A percentile compares a stretch with the other conserved stretches of the same genome.
These are phyloP conservation scores for Psettodes erumei DNA, from an alignment of 2,113 vertebrate species.

Conservation along the genomic window DNA sequence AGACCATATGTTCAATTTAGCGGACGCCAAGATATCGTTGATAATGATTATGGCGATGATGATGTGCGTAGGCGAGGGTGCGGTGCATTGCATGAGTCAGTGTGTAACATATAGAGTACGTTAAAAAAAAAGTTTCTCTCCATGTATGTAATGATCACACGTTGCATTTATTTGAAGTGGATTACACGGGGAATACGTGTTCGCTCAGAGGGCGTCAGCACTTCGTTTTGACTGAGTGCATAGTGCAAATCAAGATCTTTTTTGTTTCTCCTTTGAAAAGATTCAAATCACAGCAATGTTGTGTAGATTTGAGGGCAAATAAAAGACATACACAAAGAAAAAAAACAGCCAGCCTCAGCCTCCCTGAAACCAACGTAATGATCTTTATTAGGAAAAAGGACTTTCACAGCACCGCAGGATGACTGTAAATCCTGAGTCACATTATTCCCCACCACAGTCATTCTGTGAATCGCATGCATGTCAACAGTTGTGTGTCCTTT, in stretches of 20 bases:
- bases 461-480: constrained; percentile 73
- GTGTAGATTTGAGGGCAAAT: constrained; percentile 27
- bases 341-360: constrained; percentile 36
- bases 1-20: constrained; percentile 59
- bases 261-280: background rate
- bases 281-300: background rate
- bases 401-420: constrained; percentile 68
- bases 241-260: background rate
- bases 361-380: constrained; percentile 67
- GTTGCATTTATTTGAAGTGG: constrained; percentile 50
- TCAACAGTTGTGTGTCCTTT: constrained; percentile 69
- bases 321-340: constrained; percentile 13
- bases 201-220: constrained; percentile 42
- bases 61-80: constrained; percentile 58
- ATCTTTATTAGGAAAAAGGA: constrained; percentile 74
- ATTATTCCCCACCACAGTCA: constrained; percentile 72
- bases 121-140: constrained; percentile 31
- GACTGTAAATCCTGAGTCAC: constrained; percentile 75
- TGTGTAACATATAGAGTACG: constrained; percentile 11
- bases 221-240: background rate
- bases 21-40: constrained; percentile 63
- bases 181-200: constrained; percentile 35
- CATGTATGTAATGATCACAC: constrained; percentile 40
- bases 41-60: constrained; percentile 59
- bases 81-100: constrained; percentile 39